Evolutionary conservation across 2,797 vertebrate genomes (phyloP).

Genomic region (Ciconia nigra): DNA sequence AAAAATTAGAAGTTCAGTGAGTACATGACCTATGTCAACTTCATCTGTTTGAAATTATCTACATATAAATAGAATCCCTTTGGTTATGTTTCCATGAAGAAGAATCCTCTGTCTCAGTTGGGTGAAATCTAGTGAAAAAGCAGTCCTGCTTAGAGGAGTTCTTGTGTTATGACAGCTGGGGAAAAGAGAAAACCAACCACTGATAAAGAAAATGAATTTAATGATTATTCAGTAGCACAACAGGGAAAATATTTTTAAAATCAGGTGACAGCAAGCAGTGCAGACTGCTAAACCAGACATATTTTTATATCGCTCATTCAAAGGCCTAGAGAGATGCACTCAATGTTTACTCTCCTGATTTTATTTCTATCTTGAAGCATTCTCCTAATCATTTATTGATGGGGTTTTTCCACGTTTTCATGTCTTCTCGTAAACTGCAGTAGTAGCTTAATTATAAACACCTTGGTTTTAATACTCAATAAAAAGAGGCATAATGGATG

Average conservation of each 20-base stretch:
- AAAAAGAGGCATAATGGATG: background rate
- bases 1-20: background rate
- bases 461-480: background rate
- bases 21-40: background rate
- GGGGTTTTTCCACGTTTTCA: rapidly evolving
- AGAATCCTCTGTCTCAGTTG: background rate
- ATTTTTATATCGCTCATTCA: background rate
- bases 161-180: background rate
- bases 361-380: conserved; percentile 13
- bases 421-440: background rate
- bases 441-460: background rate
- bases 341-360: background rate
- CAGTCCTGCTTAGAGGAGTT: background rate
- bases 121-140: background rate
- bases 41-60: background rate
- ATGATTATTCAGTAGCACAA: conserved; percentile 4
- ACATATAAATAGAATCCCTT: background rate
- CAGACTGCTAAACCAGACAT: background rate
- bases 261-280: background rate
- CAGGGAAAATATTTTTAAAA: background rate
- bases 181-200: background rate
- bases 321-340: background rate
- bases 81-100: background rate
- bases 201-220: conserved; percentile 19
- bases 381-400: conserved; percentile 27